Evolutionary conservation across 2,113 vertebrate species (phyloP), one percentile per base, ranked within the genome.

Genomic region (Podarcis muralis): DNA sequence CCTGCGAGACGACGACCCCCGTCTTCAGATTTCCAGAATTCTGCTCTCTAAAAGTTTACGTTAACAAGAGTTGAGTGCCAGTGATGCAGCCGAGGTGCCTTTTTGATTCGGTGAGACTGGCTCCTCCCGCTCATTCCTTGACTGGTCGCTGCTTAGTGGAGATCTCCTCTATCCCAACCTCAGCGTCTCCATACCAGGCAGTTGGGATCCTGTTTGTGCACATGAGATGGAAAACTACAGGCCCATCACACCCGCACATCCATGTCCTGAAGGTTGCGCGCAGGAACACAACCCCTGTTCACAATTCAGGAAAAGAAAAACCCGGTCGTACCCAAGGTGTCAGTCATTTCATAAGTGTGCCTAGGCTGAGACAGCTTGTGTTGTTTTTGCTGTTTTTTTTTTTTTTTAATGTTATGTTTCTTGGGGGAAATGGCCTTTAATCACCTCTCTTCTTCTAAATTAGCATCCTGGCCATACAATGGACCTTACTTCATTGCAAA

Each of bases 271-370:
- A 57, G 69, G 30, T 62, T 75, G 66, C 25, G 62, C 22, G 88
- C 32, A 65, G 69, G 62, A 88, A n/a, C 43, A 53, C 6, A 75
- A 27, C 77, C 35, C 23, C 90, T 27, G 30, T 90, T n/a, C 20
- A n/a, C 20, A 69, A 23, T 32, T 91, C 8, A 48, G 86, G 84
- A 82, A 32, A 82, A 25, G 65, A 86, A 84, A 94, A 90, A 27
- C 13, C 91, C 16, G 13, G 22, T 35, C 30, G 22, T 13, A 25
- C 3, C 22, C 4, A 40, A 37, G 6, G 75, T 2, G 32, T 90
- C 81, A 62, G 7, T 69, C 81, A 74, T 11, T 75, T 87, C 2
- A 87, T 1, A 32, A 76, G 22, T 0, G 0, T 20, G 59, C 9
- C 37, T 25, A 7, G 27, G 23, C 20, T 68, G 8, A 65, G 90